phyloP scores from a whole-genome alignment of 2,797 vertebrate genomes.

The Syncerus caffer region DNA sequence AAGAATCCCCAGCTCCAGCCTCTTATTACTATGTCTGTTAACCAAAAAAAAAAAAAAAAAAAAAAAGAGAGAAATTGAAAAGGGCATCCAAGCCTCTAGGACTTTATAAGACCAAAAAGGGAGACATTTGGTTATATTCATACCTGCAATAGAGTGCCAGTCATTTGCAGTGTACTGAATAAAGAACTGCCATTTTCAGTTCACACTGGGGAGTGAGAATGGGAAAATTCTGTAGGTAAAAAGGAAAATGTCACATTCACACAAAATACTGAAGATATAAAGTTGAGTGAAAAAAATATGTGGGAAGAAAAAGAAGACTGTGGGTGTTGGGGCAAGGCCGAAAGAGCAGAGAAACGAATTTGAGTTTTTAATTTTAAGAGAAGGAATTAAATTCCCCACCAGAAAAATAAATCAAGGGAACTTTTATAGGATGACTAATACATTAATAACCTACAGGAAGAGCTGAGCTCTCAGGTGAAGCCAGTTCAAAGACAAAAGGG shows the following conservation, averaged over 20 bases:
- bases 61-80: neutral
- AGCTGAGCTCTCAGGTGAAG: conserved; percentile 57
- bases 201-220: conserved; percentile 43
- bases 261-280: conserved; percentile 62
- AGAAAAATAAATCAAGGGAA: conserved; percentile 69
- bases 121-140: conserved; percentile 52
- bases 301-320: neutral
- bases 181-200: conserved; percentile 44
- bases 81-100: conserved; percentile 40
- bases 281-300: conserved; percentile 14
- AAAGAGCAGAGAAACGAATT: conserved; percentile 10
- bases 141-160: conserved; percentile 38
- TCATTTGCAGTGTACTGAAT: conserved; percentile 50
- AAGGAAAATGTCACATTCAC: conserved; percentile 68
- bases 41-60: neutral
- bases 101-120: conserved; percentile 49
- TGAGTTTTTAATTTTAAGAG: conserved; percentile 67
- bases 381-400: neutral
- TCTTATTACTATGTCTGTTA: neutral
- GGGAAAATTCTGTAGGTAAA: conserved; percentile 49
- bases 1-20: neutral
- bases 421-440: conserved; percentile 56
- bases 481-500: conserved; percentile 67
- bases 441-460: conserved; percentile 56
- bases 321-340: neutral